Evolutionary conservation across 2,888 invertebrate genomes (phyloP).

Genomic region (Yponomeuta evonymella): DNA sequence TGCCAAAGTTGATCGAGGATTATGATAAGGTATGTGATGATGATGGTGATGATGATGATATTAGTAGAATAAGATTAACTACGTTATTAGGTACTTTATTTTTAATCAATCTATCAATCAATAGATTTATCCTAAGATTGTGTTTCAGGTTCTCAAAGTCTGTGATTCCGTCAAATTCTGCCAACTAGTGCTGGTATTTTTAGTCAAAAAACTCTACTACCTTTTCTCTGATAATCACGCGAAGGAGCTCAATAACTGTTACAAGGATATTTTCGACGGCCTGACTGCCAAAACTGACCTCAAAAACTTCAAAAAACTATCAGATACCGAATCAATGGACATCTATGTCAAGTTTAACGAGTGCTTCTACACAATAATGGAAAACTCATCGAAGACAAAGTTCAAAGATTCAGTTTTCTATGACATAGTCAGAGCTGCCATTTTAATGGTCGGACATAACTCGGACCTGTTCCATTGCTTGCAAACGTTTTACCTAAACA

Average conservation of each 20-base stretch:
- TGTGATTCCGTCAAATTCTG: slow-evolving; percentile 51
- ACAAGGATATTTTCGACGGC: slow-evolving; percentile 40
- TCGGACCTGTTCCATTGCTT: slow-evolving; percentile 48
- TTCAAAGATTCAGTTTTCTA: slow-evolving; percentile 39
- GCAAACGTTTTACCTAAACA: slow-evolving; percentile 48
- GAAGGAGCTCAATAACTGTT: slow-evolving; percentile 37
- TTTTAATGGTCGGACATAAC: slow-evolving; percentile 39
- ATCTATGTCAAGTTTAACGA: slow-evolving; percentile 52
- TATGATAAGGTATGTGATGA: slow-evolving; percentile 29
- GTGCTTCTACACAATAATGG: slow-evolving; percentile 48
- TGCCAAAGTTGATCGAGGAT: slow-evolving; percentile 50
- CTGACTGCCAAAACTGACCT: slow-evolving; percentile 38
- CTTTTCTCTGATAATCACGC: slow-evolving; percentile 39
- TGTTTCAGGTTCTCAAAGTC: slow-evolving; percentile 33
- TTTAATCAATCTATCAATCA: no score
- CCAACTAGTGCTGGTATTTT: slow-evolving; percentile 37
- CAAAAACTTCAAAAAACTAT: slow-evolving; percentile 36
- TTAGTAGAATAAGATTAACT: no score
- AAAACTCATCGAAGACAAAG: slow-evolving; percentile 40
- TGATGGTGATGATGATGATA: no score
- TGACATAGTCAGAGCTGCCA: slow-evolving; percentile 29
- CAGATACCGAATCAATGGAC: slow-evolving; percentile 35
- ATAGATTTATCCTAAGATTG: background rate
- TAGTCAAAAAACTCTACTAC: slow-evolving; percentile 50
- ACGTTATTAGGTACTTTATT: no score